Percentiles rank a stretch among this genome's conserved stretches.
Conservation (phyloP, 2,888 invertebrate species). For the Alentia gelatinosa region DNA sequence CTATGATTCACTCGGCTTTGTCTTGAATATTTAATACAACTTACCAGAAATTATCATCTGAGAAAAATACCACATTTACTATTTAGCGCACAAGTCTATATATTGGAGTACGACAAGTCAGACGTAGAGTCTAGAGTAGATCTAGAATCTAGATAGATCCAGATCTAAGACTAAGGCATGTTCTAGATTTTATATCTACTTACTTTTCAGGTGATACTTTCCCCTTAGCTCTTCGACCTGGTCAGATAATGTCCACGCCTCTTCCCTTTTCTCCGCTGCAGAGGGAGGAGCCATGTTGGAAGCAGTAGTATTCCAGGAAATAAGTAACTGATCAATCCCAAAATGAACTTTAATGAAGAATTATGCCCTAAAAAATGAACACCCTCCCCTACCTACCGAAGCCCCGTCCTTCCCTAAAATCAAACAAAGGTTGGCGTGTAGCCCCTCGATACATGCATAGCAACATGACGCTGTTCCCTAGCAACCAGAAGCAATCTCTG, state of each 20-base stretch:
- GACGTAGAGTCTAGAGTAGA: no score
- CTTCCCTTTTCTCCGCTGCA: neutral
- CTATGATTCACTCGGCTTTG: no score
- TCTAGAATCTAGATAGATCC: no score
- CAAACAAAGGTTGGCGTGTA: neutral
- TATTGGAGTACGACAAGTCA: no score
- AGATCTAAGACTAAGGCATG: neutral
- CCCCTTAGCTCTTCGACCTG: constrained; percentile 70
- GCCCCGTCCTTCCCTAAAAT: neutral
- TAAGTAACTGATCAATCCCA: neutral
- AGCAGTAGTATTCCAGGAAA: neutral
- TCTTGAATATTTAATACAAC: no score
- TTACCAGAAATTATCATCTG: no score
- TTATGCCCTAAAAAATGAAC: neutral
- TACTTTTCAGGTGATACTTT: constrained; percentile 72
- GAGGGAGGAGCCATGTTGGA: neutral
- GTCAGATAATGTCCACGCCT: neutral
- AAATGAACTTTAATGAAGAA: neutral
- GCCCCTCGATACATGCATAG: neutral
- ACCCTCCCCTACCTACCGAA: neutral
- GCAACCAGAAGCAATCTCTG: neutral
- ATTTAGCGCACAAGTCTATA: no score
- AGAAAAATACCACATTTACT: no score
- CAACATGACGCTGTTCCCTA: neutral
- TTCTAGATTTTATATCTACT: neutral